Base-by-base conservation (phyloP, 2,797 vertebrate genomes). In the Eupleurogrammus muticus region DNA sequence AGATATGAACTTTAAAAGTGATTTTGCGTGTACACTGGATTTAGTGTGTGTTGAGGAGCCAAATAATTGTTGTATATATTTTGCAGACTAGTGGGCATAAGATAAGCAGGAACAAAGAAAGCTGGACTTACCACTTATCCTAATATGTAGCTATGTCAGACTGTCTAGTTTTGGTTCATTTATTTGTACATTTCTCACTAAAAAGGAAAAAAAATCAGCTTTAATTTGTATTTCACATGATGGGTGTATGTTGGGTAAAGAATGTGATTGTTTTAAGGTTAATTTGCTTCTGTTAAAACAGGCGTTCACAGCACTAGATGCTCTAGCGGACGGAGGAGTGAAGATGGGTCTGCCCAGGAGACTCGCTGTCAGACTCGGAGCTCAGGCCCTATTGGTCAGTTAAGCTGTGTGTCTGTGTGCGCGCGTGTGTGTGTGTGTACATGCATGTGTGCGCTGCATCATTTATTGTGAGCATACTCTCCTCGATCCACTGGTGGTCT, bases 341-440 rank as follows among this genome's bases (percentile, higher is more conserved):
- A 99, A 99, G 88, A 99, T 99, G 98, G 98, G 98, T 19, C 93
- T 99, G 65, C 97, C 97, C 1, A 93, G 97, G 80, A 94, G 97
- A 70, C 91, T 99, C 60, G 98, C 98, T 0, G 92, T 99, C 72
- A 92, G 96, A 28, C 93, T 99, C 0, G 98, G 97, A 84, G 98
- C 97, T n/a, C 98, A 99, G 84, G 97, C 98, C 4, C 79, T 99
- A 79, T 88, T 99, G 96, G 97, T 99, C 62, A 92, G 96, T n/a
- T 16, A 21, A 32, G 16, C 55, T 55, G 20, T 62, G 19, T 49
- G 14, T 59, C 23, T 55, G 21, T 55, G 21, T 54, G 11, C 60
- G 23, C 28, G 52, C 58, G 17, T 68, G 11, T 58, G 12, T 69
- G 34, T 38, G 7, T 23, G 8, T 13, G 9, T 20, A 0, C 35